phyloP scores from a whole-genome alignment of 2,888 invertebrate species.

The Drosophila flavopinicola region DNA sequence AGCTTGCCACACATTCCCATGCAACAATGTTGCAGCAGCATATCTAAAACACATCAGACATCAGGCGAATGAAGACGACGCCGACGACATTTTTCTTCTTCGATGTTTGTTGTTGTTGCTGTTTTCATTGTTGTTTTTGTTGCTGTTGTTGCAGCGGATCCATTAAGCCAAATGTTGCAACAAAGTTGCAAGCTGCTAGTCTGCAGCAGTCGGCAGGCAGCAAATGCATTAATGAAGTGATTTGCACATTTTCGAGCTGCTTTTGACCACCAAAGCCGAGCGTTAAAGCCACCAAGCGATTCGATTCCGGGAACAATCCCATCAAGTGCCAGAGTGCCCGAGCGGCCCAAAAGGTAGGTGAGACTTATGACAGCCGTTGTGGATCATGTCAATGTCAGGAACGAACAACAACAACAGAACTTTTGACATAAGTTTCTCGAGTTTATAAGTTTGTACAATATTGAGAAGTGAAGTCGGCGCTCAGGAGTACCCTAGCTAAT shows the following conservation, averaged over 20 bases:
- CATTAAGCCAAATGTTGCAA: slow-evolving; percentile 74
- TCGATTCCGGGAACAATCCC: slow-evolving; percentile 71
- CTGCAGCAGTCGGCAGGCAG: not conserved
- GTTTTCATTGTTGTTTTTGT: slow-evolving; percentile 13
- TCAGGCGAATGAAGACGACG: slow-evolving; percentile 43
- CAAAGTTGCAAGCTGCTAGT: slow-evolving; percentile 62
- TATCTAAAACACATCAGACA: slow-evolving; percentile 60
- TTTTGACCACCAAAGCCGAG: slow-evolving; percentile 62
- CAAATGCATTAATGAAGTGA: slow-evolving; percentile 72
- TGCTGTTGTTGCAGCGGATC: slow-evolving; percentile 49
- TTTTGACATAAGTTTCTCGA: not conserved
- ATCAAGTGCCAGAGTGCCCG: slow-evolving; percentile 44
- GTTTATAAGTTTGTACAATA: not conserved
- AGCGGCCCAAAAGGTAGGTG: slow-evolving; percentile 62
- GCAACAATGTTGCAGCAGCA: slow-evolving; percentile 73
- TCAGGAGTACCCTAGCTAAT: slow-evolving; percentile 49
- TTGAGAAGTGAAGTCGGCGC: not conserved
- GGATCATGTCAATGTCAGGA: slow-evolving; percentile 67
- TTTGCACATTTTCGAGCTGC: slow-evolving; percentile 65
- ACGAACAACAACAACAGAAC: slow-evolving; percentile 5
- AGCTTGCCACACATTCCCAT: slow-evolving; percentile 53
- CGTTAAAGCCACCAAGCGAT: slow-evolving; percentile 32
- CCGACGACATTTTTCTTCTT: slow-evolving; percentile 26
- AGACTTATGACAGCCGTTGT: slow-evolving; percentile 73
- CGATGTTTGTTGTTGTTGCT: not conserved